phyloP scores from a whole-genome alignment of 2,888 invertebrate species.

The Lepidochrysops patricia region DNA sequence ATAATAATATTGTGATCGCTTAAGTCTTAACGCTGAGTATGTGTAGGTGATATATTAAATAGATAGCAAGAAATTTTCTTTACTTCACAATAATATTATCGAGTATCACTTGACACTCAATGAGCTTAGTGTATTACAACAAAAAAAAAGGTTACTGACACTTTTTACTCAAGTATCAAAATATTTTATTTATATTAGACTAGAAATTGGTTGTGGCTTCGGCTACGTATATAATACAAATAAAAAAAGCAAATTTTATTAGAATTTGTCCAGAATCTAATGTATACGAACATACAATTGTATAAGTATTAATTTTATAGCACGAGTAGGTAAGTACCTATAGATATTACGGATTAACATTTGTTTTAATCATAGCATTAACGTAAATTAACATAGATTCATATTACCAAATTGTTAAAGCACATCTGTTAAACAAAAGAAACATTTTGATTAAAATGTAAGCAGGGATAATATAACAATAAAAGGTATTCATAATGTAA shows the following conservation, averaged over 20 bases:
- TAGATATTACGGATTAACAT: too few relatives aligned
- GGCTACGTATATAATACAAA: too few relatives aligned
- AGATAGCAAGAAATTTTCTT: background rate
- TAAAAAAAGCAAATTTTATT: too few relatives aligned
- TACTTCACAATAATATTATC: background rate
- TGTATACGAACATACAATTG: too few relatives aligned
- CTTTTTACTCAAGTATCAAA: background rate
- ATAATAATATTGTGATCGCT: too few relatives aligned
- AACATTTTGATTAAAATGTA: constrained; percentile 1
- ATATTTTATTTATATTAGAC: too few relatives aligned
- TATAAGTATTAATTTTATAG: too few relatives aligned
- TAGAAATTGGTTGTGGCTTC: too few relatives aligned
- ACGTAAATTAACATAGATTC: background rate
- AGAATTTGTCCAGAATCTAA: too few relatives aligned
- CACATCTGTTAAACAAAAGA: background rate
- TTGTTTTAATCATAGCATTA: background rate
- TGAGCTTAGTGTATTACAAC: background rate
- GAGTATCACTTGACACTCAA: background rate
- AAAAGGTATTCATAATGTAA: constrained; percentile 1
- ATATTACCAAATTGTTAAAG: background rate
- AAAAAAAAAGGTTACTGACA: background rate
- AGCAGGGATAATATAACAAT: background rate
- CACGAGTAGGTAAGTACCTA: too few relatives aligned
- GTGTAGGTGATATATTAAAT: background rate
- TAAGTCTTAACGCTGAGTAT: background rate